These are phyloP conservation scores for Sinocyclocheilus anshuiensis DNA, from an alignment of 2,113 vertebrate genomes.

Conservation along the genomic window DNA sequence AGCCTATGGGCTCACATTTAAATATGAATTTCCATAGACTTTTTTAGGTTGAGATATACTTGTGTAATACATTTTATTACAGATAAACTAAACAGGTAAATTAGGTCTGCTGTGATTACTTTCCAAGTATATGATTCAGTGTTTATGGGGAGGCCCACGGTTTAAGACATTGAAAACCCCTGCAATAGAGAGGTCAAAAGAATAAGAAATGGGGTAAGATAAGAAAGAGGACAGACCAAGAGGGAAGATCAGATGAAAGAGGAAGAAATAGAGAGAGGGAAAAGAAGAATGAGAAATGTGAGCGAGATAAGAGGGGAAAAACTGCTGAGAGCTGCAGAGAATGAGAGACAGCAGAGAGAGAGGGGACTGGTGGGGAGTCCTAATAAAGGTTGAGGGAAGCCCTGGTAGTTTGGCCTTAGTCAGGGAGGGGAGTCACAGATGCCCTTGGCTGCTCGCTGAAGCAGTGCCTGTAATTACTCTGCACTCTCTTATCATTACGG, in stretches of 20 bases:
- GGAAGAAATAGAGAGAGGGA: not conserved
- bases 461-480: slow-evolving; percentile 73
- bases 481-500: slow-evolving; percentile 69
- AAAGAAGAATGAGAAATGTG: slow-evolving; percentile 29
- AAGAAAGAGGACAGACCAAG: slow-evolving; percentile 30
- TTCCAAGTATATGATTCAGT: not conserved
- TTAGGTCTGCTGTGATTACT: not conserved
- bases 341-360: slow-evolving; percentile 9
- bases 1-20: not conserved
- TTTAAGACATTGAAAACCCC: not conserved
- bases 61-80: not conserved
- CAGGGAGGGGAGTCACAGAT: slow-evolving; percentile 71
- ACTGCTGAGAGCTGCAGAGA: slow-evolving; percentile 37
- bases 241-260: slow-evolving; percentile 35
- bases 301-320: slow-evolving; percentile 29
- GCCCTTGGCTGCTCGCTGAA: slow-evolving; percentile 74
- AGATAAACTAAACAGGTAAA: not conserved
- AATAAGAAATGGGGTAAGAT: slow-evolving; percentile 1
- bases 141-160: not conserved
- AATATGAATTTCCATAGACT: not conserved
- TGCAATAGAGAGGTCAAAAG: slow-evolving; percentile 6
- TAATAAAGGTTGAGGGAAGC: slow-evolving; percentile 60
- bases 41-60: not conserved
- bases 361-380: slow-evolving; percentile 62
- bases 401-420: slow-evolving; percentile 61